A percentile compares a stretch with the other conserved stretches of the same genome.
Evolutionary conservation across 2,797 vertebrate species (phyloP).

Genomic region (Muscicapa comitata): DNA sequence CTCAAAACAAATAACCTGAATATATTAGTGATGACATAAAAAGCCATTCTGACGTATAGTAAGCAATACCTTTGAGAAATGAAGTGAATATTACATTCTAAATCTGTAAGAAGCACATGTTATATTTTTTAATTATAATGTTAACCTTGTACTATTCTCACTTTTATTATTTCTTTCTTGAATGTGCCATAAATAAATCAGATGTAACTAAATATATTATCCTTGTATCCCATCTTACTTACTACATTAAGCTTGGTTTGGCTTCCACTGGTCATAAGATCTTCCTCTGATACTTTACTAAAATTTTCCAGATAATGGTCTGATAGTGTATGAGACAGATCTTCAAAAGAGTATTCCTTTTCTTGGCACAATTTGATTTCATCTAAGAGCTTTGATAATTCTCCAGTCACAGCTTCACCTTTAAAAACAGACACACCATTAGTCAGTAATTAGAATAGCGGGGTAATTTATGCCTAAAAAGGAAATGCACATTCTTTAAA

Average conservation of each 20-base stretch:
- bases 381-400: constrained; percentile 92
- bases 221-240: constrained; percentile 70
- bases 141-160: background rate
- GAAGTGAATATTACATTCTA: background rate
- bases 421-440: constrained; percentile 57
- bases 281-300: constrained; percentile 88
- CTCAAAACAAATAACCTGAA: background rate
- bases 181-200: background rate
- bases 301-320: constrained; percentile 92
- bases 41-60: background rate
- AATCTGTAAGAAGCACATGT: background rate
- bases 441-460: constrained; percentile 26
- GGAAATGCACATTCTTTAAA: constrained; percentile 8
- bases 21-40: background rate
- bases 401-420: constrained; percentile 92
- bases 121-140: background rate
- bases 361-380: constrained; percentile 96
- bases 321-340: constrained; percentile 93
- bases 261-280: constrained; percentile 83
- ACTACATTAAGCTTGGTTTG: constrained; percentile 81
- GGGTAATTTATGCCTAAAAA: background rate
- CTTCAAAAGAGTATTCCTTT: constrained; percentile 95
- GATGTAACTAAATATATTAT: background rate
- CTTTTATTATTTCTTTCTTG: background rate
- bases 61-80: background rate